Conservation (phyloP, 2,888 invertebrate genomes). For the Gisinianus flammeolus region DNA sequence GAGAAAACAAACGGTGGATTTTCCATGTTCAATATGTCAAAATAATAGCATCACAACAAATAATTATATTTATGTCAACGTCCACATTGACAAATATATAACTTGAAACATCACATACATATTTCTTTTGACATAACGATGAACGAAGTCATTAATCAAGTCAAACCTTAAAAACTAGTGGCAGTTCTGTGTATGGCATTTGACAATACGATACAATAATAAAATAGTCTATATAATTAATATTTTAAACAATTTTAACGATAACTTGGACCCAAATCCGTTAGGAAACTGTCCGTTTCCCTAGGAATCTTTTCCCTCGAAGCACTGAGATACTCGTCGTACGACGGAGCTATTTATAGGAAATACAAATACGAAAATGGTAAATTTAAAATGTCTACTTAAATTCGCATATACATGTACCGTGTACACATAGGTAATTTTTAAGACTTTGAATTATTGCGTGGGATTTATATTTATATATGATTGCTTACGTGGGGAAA, state of each 20-base stretch:
- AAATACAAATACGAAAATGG: neutral
- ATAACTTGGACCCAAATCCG: slow-evolving; percentile 13
- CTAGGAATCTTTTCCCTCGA: neutral
- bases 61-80: no score
- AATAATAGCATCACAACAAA: no score
- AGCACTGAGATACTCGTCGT: slow-evolving; percentile 10
- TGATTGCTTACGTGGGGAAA: slow-evolving; percentile 17
- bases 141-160: no score
- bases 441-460: neutral
- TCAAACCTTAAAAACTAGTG: neutral
- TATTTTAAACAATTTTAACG: neutral
- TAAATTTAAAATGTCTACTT: neutral
- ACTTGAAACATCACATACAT: no score
- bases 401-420: neutral
- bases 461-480: neutral
- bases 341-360: slow-evolving; percentile 8
- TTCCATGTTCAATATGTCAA: no score
- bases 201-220: neutral
- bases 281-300: neutral
- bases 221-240: neutral
- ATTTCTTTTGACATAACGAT: no score
- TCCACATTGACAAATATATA: no score
- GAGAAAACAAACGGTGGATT: no score
- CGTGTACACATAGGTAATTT: neutral
- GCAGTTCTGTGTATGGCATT: slow-evolving; percentile 6